These are phyloP conservation scores for Gymnocheta viridis DNA, from an alignment of 2,888 invertebrate species.

Conservation along the genomic window DNA sequence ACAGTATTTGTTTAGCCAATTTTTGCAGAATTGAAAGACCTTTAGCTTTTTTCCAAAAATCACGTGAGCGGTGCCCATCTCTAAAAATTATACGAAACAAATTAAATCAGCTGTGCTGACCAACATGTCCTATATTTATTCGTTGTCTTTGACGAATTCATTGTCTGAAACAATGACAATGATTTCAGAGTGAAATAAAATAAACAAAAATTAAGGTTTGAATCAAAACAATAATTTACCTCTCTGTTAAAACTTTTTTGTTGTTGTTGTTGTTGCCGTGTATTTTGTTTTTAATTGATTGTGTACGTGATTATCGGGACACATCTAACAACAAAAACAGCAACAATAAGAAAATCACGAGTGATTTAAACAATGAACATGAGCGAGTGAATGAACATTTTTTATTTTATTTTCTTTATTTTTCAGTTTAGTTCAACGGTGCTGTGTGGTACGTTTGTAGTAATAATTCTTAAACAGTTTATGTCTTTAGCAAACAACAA, in stretches of 20 bases:
- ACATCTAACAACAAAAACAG: constrained; percentile 47
- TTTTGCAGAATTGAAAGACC: no score
- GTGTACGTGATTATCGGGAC: constrained; percentile 69
- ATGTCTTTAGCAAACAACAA: constrained; percentile 40
- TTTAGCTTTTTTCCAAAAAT: no score
- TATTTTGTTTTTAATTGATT: constrained; percentile 67
- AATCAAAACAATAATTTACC: constrained; percentile 58
- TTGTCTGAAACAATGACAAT: constrained; percentile 9
- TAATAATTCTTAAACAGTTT: constrained; percentile 61
- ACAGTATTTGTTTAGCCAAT: no score
- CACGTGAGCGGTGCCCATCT: no score
- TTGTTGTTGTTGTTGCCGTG: constrained; percentile 1
- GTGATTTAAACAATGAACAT: constrained; percentile 42
- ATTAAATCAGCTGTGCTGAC: no score
- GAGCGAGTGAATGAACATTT: constrained; percentile 15
- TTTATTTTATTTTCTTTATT: not conserved
- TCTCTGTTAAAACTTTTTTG: constrained; percentile 17
- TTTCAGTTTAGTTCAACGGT: not conserved
- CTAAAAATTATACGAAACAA: no score
- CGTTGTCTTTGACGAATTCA: no score
- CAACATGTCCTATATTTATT: no score
- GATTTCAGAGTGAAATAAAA: not conserved
- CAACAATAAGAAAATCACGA: constrained; percentile 56
- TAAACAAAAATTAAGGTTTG: constrained; percentile 27
- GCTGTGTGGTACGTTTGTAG: not conserved